Evolutionary conservation across 2,888 invertebrate genomes (phyloP), one percentile per base, ranked within the genome.

Genomic region (Thera obeliscata): DNA sequence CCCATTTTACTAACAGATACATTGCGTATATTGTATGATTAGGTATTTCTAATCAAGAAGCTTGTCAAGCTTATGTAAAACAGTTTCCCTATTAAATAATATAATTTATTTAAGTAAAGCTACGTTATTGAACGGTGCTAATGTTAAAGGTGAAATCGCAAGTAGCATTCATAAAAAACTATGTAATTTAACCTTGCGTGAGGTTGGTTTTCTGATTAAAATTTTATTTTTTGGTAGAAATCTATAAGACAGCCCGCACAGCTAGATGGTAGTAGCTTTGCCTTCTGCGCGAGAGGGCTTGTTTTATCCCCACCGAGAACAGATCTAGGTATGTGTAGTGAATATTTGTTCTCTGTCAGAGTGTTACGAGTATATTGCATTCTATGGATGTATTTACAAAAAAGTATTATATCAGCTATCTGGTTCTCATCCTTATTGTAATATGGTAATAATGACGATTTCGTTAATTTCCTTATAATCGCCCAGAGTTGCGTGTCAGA

Each of bases 401-500:
- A 22, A 22, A 22, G 22, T 22, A 22, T 22, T 22, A 22, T 22
- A 22, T 22, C 22, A 22, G 22, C 22, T 22, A 22, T 22, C 22
- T 22, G 22, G 22, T 22, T 22, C 22, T 1, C 22, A 22, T 22
- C 22, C 22, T 22, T 22, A 22, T 22, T 22, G 22, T 22, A 22
- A 22, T 22, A 22, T 22, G 22, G 22, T 52, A 33, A 61, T 33
- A 35, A 12, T 35, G 22, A 50, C 71, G 78, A 82, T 81, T 81
- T 81, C 76, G 80, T 78, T 8, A 12, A n/a, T 49, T 84, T 22
- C 77, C 77, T 80, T 82, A 78, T 79, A 83, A 85, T 83, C 78
- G 43, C 79, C 68, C 74, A 70, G 73, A 82, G 82, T 88, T 83
- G 87, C 88, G 88, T 89, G 87, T 85, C 83, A 73, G 74, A 69